Base-by-base conservation (phyloP, 2,797 vertebrate species). In the Pipistrellus pipistrellus region DNA sequence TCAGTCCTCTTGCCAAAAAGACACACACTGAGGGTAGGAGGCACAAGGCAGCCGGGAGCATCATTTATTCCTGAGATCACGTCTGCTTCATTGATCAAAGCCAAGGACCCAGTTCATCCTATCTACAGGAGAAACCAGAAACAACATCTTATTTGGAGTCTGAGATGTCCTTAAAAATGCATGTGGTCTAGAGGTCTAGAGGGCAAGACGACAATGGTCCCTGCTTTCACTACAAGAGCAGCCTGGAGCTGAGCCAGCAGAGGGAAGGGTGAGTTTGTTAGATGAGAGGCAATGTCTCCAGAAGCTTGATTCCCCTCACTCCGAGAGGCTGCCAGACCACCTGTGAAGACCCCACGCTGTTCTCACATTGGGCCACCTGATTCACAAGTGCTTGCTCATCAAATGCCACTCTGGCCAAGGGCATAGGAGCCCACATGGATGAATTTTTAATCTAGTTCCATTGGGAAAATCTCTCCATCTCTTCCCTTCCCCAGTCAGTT, bases 321-420 rank as follows among this genome's bases (percentile, higher is more conserved):
- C 66, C 9, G 88, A 93, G 86, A 97, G n/a, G 95, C 83, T 64
- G 38, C 96, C 69, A 97, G 96, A 87, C 90, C 96, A 96, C 88
- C 97, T 75, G 32, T 85, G 88, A 97, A 81, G 86, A 95, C 78
- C 94, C 25, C 92, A 92, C 48, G 77, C n/a, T 30, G 64, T 94
- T 95, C 41, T 95, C 91, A 95, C 78, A 90, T 75, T 76, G 62
- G 75, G 94, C 89, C 91, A 96, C 94, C 93, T 95, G 94, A 98
- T 94, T 97, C 96, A 97, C 92, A 89, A 92, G 90, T 89, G 93
- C 93, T 97, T 95, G 97, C 96, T 96, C 97, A 98, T 95, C 90
- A 96, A 73, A 95, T 90, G 93, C 95, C 96, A 97, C 57, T 32
- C 71, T 89, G 85, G 95, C 88, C 85, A 94, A 96, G 93, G 95